Base-by-base conservation (phyloP, 2,888 invertebrate species). In the Adelognathus sp. region DNA sequence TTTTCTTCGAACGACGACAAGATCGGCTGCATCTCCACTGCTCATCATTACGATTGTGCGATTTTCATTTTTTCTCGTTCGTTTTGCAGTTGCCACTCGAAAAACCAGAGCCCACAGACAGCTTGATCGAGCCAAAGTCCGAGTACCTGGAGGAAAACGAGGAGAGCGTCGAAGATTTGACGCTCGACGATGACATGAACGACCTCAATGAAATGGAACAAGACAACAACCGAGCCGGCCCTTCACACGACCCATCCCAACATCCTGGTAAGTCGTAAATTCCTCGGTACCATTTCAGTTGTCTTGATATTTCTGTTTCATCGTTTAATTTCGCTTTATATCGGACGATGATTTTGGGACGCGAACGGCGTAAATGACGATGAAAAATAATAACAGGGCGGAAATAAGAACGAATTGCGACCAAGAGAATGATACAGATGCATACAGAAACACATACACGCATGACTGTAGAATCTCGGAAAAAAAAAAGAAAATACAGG, bases 151-250 rank as follows among this genome's bases (percentile, higher is more conserved):
- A 95, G 81, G 95, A 95, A 86, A 92, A 93, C 82, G 95, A 95
- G 86, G 95, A 95, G 88, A 95, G 95, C 87, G 96, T 97, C 87
- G 97, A 97, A 92, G 97, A 97, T 92, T 94, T 97, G 91, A 97
- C 97, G 82, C 92, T 96, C 79, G 96, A 96, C 87, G 96, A 97
- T 90, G 97, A 97, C 81, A 91, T 92, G 91, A 92, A 92, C 88
- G 94, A 95, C 88, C 93, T 95, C 85, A 93, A 94, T 80, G 95
- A 95, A 88, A 94, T 96, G 92, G 95, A 95, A 92, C 94, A 94
- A 91, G 95, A 95, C 84, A 95, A 94, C 89, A 92, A 93, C 82
- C 92, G 93, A 90, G 95, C 95, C 86, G 95, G 95, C 90, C 95
- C 95, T 87, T 92, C 92, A 64, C 91, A 91, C 79, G 92, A 92